Evolutionary conservation across 2,888 invertebrate species (phyloP).

Genomic region (Villa cingulata): DNA sequence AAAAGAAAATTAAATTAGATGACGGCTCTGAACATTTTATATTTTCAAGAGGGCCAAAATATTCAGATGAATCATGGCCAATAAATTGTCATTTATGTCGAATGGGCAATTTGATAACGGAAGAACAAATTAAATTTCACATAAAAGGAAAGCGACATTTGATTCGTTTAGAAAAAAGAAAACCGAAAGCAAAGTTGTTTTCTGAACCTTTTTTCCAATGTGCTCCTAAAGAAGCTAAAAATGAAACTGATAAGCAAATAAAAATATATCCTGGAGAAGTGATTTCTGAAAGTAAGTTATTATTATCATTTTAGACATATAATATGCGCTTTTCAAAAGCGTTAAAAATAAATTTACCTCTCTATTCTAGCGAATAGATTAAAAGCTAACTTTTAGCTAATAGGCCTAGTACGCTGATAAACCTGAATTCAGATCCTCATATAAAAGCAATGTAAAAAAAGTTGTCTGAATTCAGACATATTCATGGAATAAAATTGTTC

Average conservation of each 20-base stretch:
- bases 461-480: too few relatives aligned
- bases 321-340: too few relatives aligned
- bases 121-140: conserved; percentile 6
- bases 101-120: conserved; percentile 6
- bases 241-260: conserved; percentile 5
- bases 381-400: too few relatives aligned
- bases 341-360: too few relatives aligned
- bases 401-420: too few relatives aligned
- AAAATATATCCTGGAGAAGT: conserved; percentile 12
- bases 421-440: too few relatives aligned
- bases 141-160: conserved; percentile 6
- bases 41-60: conserved; percentile 12
- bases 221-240: not conserved
- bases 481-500: too few relatives aligned
- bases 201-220: conserved; percentile 7
- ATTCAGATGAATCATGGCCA: conserved; percentile 12
- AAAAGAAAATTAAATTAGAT: conserved; percentile 5
- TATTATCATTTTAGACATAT: too few relatives aligned
- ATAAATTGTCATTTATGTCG: conserved; percentile 12
- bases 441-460: too few relatives aligned
- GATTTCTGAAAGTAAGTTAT: conserved; percentile 10
- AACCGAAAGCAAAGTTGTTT: conserved; percentile 4
- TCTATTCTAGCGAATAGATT: too few relatives aligned
- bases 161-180: conserved; percentile 1
- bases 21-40: conserved; percentile 7